Evolutionary conservation across 2,113 vertebrate species (phyloP), one percentile per base, ranked within the genome.

Genomic region (Chloroceryle aenea): DNA sequence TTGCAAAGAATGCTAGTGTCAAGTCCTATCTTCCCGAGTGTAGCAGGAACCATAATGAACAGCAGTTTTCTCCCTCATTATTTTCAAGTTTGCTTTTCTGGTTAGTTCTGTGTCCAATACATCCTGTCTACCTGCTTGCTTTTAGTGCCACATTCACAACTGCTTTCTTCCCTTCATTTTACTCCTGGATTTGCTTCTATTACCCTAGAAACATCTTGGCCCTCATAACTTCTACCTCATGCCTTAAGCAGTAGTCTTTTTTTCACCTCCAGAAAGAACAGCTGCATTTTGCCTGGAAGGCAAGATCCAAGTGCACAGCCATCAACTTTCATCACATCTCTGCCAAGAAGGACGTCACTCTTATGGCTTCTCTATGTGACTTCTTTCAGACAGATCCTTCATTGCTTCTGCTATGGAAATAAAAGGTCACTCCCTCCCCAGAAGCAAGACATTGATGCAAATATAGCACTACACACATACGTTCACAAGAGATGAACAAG

Each of bases 11-110:
- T 64, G 55, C 14, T 62, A 73, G 72, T 80, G 68, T 83, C 86
- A 87, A 84, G 29, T 14, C 64, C 84, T 87, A 9, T 84, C 77
- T 95, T 14, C 26, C 48, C 85, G 73, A 74, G 68, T 27, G 19
- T 42, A 89, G 56, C 36, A 78, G 52, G 89, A 89, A 75, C 11
- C 27, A 38, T 80, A 89, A 85, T 7, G 53, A 92, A 92, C 43
- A 89, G 47, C 61, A 89, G 55, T 87, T 93, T 93, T 81, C 42
- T 87, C 53, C 40, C 78, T 96, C 73, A 38, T 95, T 94, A 79
- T 93, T 91, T 95, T 84, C 56, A 64, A 23, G 27, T 81, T 61
- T 75, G 53, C 69, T 90, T 90, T 47, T 90, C 32, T 30, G 40
- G 50, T 87, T 63, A 74, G 47, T 71, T 72, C 19, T 55, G 29